Conservation (phyloP, 92 coral and sea anemone genomes). For the Parazoanthus atlanticus region DNA sequence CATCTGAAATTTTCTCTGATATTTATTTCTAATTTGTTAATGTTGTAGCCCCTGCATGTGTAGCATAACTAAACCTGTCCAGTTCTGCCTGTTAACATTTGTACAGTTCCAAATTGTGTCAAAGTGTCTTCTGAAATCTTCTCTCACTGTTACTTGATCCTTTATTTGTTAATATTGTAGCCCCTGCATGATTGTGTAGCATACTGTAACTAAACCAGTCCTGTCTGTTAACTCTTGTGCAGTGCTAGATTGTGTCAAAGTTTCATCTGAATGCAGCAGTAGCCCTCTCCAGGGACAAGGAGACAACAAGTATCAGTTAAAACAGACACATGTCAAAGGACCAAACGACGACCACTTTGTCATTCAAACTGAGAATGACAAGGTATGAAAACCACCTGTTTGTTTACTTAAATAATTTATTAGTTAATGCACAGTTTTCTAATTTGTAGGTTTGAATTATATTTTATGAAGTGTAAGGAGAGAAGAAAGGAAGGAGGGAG, state of each 20-base stretch:
- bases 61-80: no score
- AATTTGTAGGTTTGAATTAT: not conserved
- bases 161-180: no score
- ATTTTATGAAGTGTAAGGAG: no score
- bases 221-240: not conserved
- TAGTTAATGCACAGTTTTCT: not conserved
- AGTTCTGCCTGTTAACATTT: no score
- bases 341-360: slow-evolving; percentile 65
- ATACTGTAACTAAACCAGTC: not conserved
- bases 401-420: not conserved
- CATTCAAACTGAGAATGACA: slow-evolving; percentile 73
- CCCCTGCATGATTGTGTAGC: no score
- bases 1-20: no score
- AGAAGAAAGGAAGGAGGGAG: no score
- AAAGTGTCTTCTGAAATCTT: no score
- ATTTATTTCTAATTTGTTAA: no score
- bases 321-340: not conserved
- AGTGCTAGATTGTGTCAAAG: slow-evolving; percentile 13
- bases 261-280: slow-evolving; percentile 13
- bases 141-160: no score
- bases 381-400: slow-evolving; percentile 43
- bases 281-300: not conserved
- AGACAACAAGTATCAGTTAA: not conserved
- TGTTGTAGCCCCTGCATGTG: no score
- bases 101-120: no score